phyloP scores from a whole-genome alignment of 2,113 vertebrate species.

The Neofelis nebulosa region DNA sequence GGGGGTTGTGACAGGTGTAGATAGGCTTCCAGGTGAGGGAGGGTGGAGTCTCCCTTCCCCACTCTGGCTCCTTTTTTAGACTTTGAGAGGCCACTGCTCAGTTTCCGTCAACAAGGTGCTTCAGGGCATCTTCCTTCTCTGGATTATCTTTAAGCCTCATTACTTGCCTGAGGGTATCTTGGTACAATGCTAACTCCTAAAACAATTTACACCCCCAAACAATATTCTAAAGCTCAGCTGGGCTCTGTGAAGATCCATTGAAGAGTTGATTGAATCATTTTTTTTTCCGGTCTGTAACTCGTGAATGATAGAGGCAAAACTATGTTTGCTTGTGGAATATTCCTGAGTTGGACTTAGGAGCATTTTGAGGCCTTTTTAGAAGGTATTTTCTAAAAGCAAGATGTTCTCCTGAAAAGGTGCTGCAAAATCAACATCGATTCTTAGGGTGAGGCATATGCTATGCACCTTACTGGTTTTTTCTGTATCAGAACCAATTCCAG shows the following conservation, averaged over 20 bases:
- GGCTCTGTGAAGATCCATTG: not conserved
- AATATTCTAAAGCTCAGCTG: not conserved
- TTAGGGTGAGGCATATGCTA: not conserved
- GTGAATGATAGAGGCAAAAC: not conserved
- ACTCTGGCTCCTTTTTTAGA: accelerated
- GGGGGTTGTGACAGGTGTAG: accelerated
- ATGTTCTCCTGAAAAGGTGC: not conserved
- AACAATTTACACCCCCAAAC: accelerated
- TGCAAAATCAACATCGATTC: slow-evolving; percentile 31
- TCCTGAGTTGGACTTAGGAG: not conserved
- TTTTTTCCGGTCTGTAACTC: not conserved
- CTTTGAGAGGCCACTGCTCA: no score
- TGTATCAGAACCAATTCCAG: not conserved
- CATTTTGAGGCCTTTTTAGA: not conserved
- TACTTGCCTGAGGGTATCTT: not conserved
- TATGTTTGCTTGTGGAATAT: not conserved
- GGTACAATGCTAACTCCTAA: not conserved
- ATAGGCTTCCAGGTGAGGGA: not conserved
- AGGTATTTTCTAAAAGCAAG: not conserved
- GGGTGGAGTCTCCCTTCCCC: not conserved
- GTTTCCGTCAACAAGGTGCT: not conserved
- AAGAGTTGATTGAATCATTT: not conserved
- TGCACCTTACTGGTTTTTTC: not conserved
- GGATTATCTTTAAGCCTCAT: not conserved
- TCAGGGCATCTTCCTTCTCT: no score